Evolutionary conservation across 2,113 vertebrate genomes (phyloP).

Genomic region (Apodemus sylvaticus): DNA sequence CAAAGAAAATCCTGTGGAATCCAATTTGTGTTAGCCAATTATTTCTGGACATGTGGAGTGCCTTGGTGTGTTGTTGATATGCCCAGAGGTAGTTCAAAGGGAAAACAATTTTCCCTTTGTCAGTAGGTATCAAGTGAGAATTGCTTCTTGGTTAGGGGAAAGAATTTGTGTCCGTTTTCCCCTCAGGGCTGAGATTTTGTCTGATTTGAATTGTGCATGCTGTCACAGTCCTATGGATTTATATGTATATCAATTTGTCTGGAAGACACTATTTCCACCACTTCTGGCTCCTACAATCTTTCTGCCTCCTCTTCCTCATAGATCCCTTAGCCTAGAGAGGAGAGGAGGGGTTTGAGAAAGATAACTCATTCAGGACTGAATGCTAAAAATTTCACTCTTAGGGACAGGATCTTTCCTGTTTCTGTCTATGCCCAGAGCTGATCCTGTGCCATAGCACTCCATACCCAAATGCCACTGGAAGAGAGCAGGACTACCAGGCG

Average conservation of each 20-base stretch:
- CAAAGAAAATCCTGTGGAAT: not conserved
- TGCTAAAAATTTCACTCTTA: not conserved
- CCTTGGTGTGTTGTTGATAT: not conserved
- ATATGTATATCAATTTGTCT: not conserved
- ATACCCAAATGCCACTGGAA: too few relatives aligned
- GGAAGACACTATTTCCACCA: not conserved
- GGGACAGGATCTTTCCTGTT: too few relatives aligned
- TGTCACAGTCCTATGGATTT: not conserved
- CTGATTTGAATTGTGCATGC: not conserved
- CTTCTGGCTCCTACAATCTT: not conserved
- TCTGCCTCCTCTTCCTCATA: not conserved
- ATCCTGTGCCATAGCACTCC: too few relatives aligned
- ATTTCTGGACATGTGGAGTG: not conserved
- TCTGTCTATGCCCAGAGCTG: too few relatives aligned
- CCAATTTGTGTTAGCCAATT: not conserved
- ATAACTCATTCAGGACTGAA: not conserved
- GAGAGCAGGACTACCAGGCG: too few relatives aligned
- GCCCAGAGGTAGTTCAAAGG: not conserved
- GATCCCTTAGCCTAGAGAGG: not conserved
- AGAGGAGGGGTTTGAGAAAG: not conserved
- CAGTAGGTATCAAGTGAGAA: not conserved
- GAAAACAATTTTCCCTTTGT: not conserved
- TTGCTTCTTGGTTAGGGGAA: not conserved
- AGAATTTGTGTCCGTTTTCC: not conserved
- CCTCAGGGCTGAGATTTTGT: not conserved